These are phyloP conservation scores for Rattus rattus DNA, from an alignment of 2,113 vertebrate genomes.

Conservation along the genomic window DNA sequence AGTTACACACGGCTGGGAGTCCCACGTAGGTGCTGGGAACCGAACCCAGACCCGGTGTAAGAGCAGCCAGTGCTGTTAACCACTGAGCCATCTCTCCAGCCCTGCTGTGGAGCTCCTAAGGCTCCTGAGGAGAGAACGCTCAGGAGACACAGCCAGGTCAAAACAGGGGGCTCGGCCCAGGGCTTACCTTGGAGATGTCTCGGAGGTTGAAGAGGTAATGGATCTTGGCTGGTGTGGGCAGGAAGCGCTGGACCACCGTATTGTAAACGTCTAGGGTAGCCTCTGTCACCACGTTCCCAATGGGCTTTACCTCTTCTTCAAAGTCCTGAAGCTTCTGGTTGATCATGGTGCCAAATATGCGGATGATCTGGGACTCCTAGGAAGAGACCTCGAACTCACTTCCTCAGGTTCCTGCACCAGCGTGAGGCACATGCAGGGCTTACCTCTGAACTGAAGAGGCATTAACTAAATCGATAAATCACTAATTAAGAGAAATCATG, in stretches of 20 bases:
- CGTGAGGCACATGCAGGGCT: neutral
- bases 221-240: constrained; percentile 93
- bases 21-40: neutral
- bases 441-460: neutral
- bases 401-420: neutral
- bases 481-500: neutral
- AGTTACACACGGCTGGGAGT: neutral
- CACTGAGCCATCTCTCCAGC: neutral
- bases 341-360: constrained; percentile 93
- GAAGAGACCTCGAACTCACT: constrained; percentile 35
- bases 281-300: constrained; percentile 88
- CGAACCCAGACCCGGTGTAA: neutral
- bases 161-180: neutral
- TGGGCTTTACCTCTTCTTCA: constrained; percentile 90
- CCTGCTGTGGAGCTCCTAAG: neutral
- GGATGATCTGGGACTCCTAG: constrained; percentile 91
- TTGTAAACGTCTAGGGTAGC: constrained; percentile 92
- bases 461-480: neutral
- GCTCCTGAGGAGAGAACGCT: constrained; percentile 35
- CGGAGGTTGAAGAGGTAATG: constrained; percentile 96
- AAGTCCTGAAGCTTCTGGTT: constrained; percentile 93
- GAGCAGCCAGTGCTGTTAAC: neutral
- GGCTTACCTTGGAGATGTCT: constrained; percentile 93
- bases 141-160: neutral
- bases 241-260: constrained; percentile 88